Percentiles rank a stretch among this genome's conserved stretches.
These are phyloP conservation scores for Erebia aethiops DNA, from an alignment of 2,888 invertebrate species.

Conservation along the genomic window DNA sequence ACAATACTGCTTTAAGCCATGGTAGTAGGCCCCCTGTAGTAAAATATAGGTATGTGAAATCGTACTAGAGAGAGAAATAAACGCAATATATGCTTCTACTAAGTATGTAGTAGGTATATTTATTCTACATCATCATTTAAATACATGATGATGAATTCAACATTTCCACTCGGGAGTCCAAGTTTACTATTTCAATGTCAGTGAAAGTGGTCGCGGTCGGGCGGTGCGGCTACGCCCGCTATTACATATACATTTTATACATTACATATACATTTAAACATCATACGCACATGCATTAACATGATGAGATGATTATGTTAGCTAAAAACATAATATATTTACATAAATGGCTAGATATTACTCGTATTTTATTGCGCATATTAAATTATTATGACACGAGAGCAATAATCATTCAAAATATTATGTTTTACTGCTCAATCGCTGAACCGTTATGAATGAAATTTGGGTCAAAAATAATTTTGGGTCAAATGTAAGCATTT, in stretches of 20 bases:
- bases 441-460: not conserved
- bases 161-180: slow-evolving; percentile 30
- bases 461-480: no score
- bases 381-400: slow-evolving; percentile 1
- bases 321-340: slow-evolving; percentile 17
- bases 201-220: slow-evolving; percentile 63
- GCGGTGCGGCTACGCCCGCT: slow-evolving; percentile 47
- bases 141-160: slow-evolving; percentile 19
- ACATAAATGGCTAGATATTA: slow-evolving; percentile 9
- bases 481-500: no score
- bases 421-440: not conserved
- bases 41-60: no score
- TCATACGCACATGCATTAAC: slow-evolving; percentile 28
- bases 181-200: slow-evolving; percentile 56
- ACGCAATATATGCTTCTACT: slow-evolving; percentile 1
- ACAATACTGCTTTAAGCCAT: no score
- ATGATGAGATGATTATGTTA: slow-evolving; percentile 19
- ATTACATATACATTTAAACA: slow-evolving; percentile 31
- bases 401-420: not conserved
- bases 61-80: not conserved
- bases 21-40: no score
- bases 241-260: slow-evolving; percentile 22
- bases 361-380: not conserved
- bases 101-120: not conserved
- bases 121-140: slow-evolving; percentile 4